A percentile compares a stretch with the other conserved stretches of the same genome.
Conservation (phyloP, 1,140 invertebrate genomes). For the Diplogasteroides magnus region DNA sequence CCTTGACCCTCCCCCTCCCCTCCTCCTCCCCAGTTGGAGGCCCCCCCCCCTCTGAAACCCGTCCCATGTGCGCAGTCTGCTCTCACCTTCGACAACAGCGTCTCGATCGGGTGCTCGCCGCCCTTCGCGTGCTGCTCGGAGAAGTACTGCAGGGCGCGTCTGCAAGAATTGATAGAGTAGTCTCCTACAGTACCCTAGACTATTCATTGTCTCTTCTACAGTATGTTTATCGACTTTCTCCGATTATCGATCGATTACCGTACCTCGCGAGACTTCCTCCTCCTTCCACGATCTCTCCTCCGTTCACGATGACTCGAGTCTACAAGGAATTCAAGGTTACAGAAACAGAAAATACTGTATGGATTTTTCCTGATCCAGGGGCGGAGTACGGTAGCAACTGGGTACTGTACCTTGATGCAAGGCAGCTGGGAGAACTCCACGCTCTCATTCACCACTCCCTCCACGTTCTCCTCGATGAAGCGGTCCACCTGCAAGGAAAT, state of each 20-base stretch:
- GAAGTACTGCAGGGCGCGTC: neutral
- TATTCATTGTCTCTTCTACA: no score
- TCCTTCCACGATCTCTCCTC: no score
- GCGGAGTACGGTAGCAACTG: no score
- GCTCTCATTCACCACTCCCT: slow-evolving; percentile 62
- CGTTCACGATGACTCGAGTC: neutral
- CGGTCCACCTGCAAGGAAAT: slow-evolving; percentile 63
- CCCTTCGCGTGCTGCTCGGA: neutral
- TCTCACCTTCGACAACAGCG: neutral
- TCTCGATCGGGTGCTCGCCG: neutral
- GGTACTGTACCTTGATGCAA: slow-evolving; percentile 64
- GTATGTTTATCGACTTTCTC: neutral
- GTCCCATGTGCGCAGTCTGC: no score
- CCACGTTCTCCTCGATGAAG: slow-evolving; percentile 69
- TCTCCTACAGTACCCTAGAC: no score
- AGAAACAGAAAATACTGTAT: no score
- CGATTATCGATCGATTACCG: neutral
- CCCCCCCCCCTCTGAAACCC: no score
- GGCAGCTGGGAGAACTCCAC: slow-evolving; percentile 63
- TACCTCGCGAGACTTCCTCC: no score
- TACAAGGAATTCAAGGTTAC: neutral
- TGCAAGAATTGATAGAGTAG: no score
- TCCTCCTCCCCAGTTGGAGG: no score
- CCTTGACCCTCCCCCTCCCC: no score
- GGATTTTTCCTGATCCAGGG: no score